Evolutionary conservation across 1,140 invertebrate genomes (phyloP), one percentile per base, ranked within the genome.

Genomic region (Drosophila ambigua): DNA sequence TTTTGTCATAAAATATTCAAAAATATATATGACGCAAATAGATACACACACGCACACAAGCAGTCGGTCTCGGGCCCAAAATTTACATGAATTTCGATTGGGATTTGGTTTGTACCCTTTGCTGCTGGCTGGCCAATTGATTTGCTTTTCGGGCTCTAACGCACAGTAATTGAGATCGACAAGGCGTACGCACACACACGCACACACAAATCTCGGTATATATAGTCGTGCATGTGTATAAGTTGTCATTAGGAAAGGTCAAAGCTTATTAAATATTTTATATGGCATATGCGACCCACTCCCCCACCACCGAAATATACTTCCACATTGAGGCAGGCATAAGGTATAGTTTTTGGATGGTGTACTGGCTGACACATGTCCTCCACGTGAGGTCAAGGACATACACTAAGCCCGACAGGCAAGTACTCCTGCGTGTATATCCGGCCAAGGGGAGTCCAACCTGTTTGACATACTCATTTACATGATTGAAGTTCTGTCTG

Each of bases 1-100:
- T 73, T 63, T 45, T 46, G 52, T 66, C 72, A 78, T 87, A 49
- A 78, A 85, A 72, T 81, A 85, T 82, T 79, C 76, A 79, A 64
- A 83, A 79, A 84, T 66, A 65, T 83, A 62, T 82, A 41, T 53
- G 55, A 41, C 62, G 8, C 49, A 68, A 48, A 55, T 28, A 68
- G 28, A 16, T 35, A 16, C 49, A 24, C 2, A 77, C 44, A 31
- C 31, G 20, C 15, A 39, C 23, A 24, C 2, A 28, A 57, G 4
- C 15, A 16, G 11, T 16, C 11, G 16, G 16, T 20, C 54, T 57
- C 24, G 11, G 28, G 11, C 43, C 23, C 58, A 24, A 68, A 76
- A 68, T 57, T 68, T 72, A 58, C 57, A 75, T 60, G 24, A 57
- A 62, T 76, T 68, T 62, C 72, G 64, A 57, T 52, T 53, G 72